These are phyloP conservation scores for Etheostoma perlongum DNA, from an alignment of 2,797 vertebrate genomes.

Conservation along the genomic window DNA sequence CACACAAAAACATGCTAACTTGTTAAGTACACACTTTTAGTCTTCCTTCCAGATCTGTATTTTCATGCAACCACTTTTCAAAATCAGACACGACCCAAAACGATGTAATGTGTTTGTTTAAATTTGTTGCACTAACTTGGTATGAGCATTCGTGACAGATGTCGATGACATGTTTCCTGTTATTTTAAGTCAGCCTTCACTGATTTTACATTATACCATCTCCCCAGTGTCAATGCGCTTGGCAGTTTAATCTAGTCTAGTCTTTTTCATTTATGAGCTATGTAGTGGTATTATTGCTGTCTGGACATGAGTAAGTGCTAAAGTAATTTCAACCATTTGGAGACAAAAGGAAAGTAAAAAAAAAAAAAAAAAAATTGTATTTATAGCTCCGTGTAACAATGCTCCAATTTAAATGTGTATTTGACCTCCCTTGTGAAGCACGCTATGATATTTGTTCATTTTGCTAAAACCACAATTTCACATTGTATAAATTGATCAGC, in stretches of 20 bases:
- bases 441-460: not conserved
- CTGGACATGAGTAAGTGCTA: conserved; percentile 49
- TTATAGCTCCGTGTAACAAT: conserved; percentile 11
- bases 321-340: conserved; percentile 32
- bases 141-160: conserved; percentile 48
- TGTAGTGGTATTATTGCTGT: conserved; percentile 43
- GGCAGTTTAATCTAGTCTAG: conserved; percentile 38
- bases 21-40: too few relatives aligned
- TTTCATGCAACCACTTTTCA: conserved; percentile 19
- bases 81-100: conserved; percentile 46
- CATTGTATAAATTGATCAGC: not conserved
- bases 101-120: conserved; percentile 54
- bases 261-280: conserved; percentile 51
- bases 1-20: not conserved
- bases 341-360: conserved; percentile 37
- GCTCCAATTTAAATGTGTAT: not conserved
- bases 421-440: not conserved
- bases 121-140: conserved; percentile 28
- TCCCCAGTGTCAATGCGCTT: conserved; percentile 21
- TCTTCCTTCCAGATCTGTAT: conserved; percentile 1
- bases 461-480: not conserved
- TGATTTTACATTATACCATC: conserved; percentile 56
- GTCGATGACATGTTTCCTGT: conserved; percentile 48
- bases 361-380: conserved; percentile 21
- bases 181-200: conserved; percentile 38